These are phyloP conservation scores for Ophion slaviceki DNA, from an alignment of 2,888 invertebrate genomes.

Conservation along the genomic window DNA sequence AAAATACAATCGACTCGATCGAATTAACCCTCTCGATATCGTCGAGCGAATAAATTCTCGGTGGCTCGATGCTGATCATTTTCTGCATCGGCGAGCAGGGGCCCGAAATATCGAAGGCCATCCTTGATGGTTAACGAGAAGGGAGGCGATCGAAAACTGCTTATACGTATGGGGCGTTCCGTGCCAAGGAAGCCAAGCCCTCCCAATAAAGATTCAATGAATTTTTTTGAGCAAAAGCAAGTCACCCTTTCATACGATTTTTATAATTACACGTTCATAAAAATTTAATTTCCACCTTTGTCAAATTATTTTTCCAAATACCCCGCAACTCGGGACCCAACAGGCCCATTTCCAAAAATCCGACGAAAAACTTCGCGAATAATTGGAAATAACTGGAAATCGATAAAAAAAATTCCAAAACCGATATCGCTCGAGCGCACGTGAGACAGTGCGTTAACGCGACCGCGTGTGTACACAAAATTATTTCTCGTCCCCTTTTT, in stretches of 20 bases:
- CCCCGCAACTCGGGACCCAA: no score
- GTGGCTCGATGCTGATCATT: slow-evolving; percentile 49
- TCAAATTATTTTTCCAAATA: no score
- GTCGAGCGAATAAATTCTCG: slow-evolving; percentile 37
- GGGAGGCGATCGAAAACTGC: background rate
- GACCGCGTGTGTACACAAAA: slow-evolving; percentile 13
- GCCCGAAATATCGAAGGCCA: slow-evolving; percentile 23
- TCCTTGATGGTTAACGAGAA: slow-evolving; percentile 44
- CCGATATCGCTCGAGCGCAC: no score
- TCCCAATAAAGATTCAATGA: background rate
- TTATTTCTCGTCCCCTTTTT: slow-evolving; percentile 47
- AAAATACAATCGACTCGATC: background rate
- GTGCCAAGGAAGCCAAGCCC: background rate
- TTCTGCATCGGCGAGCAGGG: slow-evolving; percentile 36
- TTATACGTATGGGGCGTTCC: background rate
- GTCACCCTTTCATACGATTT: no score
- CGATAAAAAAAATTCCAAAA: background rate
- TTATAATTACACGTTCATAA: no score
- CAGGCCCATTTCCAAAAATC: no score
- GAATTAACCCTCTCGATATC: background rate
- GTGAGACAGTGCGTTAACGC: no score
- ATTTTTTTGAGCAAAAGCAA: background rate
- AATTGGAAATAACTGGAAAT: background rate
- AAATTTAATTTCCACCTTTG: background rate
- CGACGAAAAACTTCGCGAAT: background rate